A percentile compares a stretch with the other conserved stretches of the same genome.
These are phyloP conservation scores for Apolygus lucorum DNA, from an alignment of 1,140 invertebrate genomes.

Conservation along the genomic window DNA sequence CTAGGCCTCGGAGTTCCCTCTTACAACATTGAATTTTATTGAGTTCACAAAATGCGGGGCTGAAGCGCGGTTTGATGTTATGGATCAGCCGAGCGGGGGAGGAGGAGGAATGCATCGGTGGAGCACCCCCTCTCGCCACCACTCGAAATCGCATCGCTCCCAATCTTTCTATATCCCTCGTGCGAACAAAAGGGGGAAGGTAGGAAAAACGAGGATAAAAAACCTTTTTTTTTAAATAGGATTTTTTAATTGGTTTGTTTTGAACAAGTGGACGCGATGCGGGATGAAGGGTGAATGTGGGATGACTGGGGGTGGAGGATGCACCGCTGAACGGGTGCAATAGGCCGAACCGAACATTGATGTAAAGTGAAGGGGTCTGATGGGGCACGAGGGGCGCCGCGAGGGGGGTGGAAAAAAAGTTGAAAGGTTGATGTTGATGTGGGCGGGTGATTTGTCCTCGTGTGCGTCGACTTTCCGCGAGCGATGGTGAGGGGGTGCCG, in stretches of 20 bases:
- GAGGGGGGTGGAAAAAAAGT: not conserved
- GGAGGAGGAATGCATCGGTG: no score
- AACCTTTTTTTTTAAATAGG: not conserved
- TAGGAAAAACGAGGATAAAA: not conserved
- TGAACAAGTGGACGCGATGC: conserved; percentile 1
- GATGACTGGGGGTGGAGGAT: not conserved
- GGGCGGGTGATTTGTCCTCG: not conserved
- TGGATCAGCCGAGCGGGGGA: no score
- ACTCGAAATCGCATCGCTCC: no score
- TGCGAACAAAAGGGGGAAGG: no score
- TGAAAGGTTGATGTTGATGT: not conserved
- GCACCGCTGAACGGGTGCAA: conserved; percentile 7
- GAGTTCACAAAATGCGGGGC: no score
- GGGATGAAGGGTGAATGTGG: not conserved
- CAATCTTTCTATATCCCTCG: no score
- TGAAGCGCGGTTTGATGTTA: no score
- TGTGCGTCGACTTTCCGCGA: not conserved
- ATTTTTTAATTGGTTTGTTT: conserved; percentile 15
- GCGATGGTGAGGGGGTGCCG: not conserved
- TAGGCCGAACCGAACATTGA: conserved; percentile 11
- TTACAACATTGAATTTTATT: no score
- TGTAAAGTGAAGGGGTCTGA: conserved; percentile 1
- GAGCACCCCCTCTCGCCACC: no score
- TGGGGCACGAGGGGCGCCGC: not conserved
- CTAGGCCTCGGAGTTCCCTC: no score